Conservation (phyloP, 2,113 vertebrate genomes). For the Engystomops pustulosus region DNA sequence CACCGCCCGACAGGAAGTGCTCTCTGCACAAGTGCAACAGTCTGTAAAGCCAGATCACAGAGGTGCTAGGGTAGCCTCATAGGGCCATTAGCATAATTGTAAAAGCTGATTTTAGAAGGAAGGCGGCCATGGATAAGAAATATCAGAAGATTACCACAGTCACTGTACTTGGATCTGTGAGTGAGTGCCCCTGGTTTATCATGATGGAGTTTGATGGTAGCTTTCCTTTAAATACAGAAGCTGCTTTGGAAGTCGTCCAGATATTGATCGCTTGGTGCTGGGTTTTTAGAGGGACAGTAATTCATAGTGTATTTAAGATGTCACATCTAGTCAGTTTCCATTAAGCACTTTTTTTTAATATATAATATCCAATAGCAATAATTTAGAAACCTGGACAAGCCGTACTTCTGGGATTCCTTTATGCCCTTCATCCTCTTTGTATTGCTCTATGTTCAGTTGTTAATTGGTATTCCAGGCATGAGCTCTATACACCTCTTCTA, state of each 20-base stretch:
- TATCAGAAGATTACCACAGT: too few species aligned
- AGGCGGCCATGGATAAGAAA: too few species aligned
- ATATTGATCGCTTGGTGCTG: conserved; percentile 46
- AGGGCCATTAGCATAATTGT: too few species aligned
- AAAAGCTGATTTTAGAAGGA: too few species aligned
- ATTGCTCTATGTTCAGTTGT: background rate
- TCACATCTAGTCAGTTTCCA: conserved; percentile 44
- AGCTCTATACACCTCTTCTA: background rate
- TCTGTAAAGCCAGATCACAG: too few species aligned
- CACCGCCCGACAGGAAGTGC: too few species aligned
- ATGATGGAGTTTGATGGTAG: too few species aligned
- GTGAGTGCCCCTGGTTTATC: too few species aligned
- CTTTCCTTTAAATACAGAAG: conserved; percentile 52
- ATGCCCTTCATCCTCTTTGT: background rate
- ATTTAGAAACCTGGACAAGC: conserved; percentile 31
- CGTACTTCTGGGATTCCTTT: background rate
- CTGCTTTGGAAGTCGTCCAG: conserved; percentile 10
- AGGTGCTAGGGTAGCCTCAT: too few species aligned
- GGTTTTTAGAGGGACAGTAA: conserved; percentile 49
- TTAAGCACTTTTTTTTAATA: conserved; percentile 26
- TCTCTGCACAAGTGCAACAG: too few species aligned
- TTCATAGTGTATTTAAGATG: conserved; percentile 57
- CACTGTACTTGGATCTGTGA: too few species aligned
- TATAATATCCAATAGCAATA: background rate
- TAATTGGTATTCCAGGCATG: conserved; percentile 13